A percentile compares a stretch with the other conserved stretches of the same genome.
phyloP scores from a whole-genome alignment of 2,113 vertebrate species.

The Gallinago jamesoni region DNA sequence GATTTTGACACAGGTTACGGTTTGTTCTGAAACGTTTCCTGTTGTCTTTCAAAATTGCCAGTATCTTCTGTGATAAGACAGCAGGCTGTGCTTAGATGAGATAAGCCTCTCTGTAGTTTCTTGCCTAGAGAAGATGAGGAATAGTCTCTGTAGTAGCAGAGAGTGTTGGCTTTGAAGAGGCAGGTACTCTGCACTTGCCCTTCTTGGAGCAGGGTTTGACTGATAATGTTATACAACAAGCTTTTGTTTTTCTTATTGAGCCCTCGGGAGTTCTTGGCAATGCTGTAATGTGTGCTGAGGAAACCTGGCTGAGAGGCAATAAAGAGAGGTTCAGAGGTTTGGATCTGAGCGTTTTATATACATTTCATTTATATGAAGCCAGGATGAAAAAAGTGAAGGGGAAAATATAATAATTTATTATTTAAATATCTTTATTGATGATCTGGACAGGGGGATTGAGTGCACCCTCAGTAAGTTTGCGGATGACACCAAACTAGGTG shows the following conservation, averaged over 20 bases:
- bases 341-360: background rate
- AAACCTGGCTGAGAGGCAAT: background rate
- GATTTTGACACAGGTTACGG: background rate
- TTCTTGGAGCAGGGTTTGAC: background rate
- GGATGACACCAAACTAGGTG: too few relatives aligned
- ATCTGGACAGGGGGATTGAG: too few relatives aligned
- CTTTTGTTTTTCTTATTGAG: background rate
- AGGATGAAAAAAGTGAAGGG: background rate
- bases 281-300: background rate
- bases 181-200: background rate
- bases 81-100: background rate
- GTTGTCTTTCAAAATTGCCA: background rate
- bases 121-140: background rate
- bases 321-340: background rate
- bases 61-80: background rate
- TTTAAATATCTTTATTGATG: too few relatives aligned
- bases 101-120: background rate
- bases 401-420: too few relatives aligned
- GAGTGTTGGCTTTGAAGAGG: background rate
- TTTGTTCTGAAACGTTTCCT: background rate
- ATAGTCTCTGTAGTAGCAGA: background rate
- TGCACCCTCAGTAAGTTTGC: too few relatives aligned
- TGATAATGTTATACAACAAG: background rate
- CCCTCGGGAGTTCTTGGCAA: accelerated
- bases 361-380: background rate